Conservation (phyloP, 2,797 vertebrate genomes). For the Thalassophryne amazonica region DNA sequence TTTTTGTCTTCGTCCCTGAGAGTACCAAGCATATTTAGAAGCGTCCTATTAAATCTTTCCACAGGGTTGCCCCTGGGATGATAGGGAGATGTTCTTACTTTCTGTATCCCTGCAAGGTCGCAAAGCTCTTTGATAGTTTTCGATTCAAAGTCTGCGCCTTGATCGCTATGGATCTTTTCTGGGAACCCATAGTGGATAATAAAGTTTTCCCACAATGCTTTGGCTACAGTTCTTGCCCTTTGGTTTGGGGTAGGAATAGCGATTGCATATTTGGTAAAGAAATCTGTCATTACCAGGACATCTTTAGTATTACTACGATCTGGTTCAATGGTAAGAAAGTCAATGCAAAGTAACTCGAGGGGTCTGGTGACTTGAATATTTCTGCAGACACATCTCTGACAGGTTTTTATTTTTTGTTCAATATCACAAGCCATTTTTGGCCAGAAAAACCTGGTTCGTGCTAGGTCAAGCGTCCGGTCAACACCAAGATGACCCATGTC, state of each 20-base stretch:
- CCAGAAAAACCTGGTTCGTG: slow-evolving; percentile 18
- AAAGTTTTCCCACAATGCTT: no score
- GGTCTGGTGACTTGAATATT: no score
- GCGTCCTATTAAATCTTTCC: no score
- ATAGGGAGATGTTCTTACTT: no score
- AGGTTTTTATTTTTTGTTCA: slow-evolving; percentile 11
- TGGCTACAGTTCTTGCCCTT: slow-evolving; percentile 12
- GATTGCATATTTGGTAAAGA: slow-evolving; percentile 18
- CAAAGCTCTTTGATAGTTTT: no score
- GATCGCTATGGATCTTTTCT: no score
- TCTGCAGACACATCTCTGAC: neutral
- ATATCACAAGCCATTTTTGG: slow-evolving; percentile 2
- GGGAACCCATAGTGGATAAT: slow-evolving; percentile 6
- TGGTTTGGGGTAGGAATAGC: slow-evolving; percentile 4
- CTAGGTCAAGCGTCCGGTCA: slow-evolving; percentile 5
- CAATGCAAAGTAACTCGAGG: no score
- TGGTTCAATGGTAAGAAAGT: neutral
- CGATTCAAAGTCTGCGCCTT: no score
- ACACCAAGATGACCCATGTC: slow-evolving; percentile 20
- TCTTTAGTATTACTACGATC: slow-evolving; percentile 11
- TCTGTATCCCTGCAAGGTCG: no score
- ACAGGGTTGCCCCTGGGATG: no score
- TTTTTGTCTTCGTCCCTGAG: no score
- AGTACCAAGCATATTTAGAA: no score
- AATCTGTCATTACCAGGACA: slow-evolving; percentile 14